Evolutionary conservation across 2,888 invertebrate genomes (phyloP), one percentile per base, ranked within the genome.

Genomic region (Aleiodes leptofemur): DNA sequence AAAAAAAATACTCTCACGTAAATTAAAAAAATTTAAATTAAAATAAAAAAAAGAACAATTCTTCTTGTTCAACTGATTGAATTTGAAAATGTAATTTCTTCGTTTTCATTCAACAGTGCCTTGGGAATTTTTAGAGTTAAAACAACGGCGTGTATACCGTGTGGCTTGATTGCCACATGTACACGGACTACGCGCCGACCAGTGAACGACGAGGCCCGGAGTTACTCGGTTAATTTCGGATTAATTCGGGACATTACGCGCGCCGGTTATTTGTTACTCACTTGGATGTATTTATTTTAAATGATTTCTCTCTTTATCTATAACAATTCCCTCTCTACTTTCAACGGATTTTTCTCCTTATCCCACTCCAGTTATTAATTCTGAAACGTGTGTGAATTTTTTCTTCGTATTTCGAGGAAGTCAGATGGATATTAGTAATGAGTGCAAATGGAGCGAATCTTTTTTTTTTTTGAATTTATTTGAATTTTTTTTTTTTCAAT

Each of bases 151-250:
- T 81, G 85, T 81, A 84, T 83, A 84, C 83, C 83, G 85, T 84
- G 86, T 84, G 84, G 85, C 84, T 85, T 83, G 84, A 86, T 85
- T 86, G 86, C 87, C 87, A 86, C 87, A 87, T 86, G 86, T 86
- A 86, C 86, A 84, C 83, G 80, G 84, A 84, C 85, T 84, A 84
- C 82, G 82, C 78, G 81, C 83, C 82, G 76, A 80, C 82, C 81
- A 81, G 71, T 72, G 79, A 76, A 73, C 81, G 76, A 56, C 70
- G 76, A 61, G 59, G 73, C 85, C 85, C 83, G 83, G 69, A 66
- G 76, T 76, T 78, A 82, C 74, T 83, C 79, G 69, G 57, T 48
- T 6, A 50, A 68, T 66, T 79, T 73, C 77, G 80, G 64, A 55
- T 59, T 70, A 29, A 29, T 78, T 80, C 77, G 76, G 70, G 72